phyloP scores from a whole-genome alignment of 1,140 invertebrate species.

The Reticulitermes speratus region DNA sequence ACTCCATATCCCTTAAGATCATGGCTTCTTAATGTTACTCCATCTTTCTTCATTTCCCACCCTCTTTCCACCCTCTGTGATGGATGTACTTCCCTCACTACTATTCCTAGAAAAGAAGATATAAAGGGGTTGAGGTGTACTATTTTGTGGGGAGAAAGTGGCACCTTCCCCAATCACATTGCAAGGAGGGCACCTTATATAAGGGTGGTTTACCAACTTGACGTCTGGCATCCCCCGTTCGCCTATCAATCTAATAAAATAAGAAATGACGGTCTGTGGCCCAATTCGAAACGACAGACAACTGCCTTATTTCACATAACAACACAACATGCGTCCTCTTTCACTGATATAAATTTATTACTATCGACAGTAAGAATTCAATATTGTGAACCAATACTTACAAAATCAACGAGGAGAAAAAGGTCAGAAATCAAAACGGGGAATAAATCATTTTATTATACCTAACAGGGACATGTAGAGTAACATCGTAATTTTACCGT shows the following conservation, averaged over 20 bases:
- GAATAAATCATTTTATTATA: too few relatives aligned
- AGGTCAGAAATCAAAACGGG: too few relatives aligned
- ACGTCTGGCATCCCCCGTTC: not conserved
- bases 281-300: not conserved
- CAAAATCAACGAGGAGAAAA: too few relatives aligned
- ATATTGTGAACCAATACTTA: too few relatives aligned
- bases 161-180: constrained; percentile 3
- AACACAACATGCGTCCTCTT: too few relatives aligned
- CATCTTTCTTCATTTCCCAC: constrained; percentile 6
- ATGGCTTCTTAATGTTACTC: not conserved
- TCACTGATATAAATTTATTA: too few relatives aligned
- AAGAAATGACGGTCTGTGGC: not conserved
- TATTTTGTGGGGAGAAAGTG: constrained; percentile 1
- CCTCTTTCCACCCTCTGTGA: not conserved
- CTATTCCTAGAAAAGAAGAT: not conserved
- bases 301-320: not conserved
- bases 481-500: too few relatives aligned
- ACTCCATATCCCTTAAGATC: not conserved
- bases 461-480: too few relatives aligned
- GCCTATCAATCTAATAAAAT: constrained; percentile 2
- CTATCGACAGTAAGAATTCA: too few relatives aligned
- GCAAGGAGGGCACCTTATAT: not conserved
- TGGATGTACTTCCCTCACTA: not conserved
- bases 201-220: not conserved
- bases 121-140: constrained; percentile 3